Conservation (phyloP, 2,113 vertebrate species). For the Phalacrocorax brasilianus region DNA sequence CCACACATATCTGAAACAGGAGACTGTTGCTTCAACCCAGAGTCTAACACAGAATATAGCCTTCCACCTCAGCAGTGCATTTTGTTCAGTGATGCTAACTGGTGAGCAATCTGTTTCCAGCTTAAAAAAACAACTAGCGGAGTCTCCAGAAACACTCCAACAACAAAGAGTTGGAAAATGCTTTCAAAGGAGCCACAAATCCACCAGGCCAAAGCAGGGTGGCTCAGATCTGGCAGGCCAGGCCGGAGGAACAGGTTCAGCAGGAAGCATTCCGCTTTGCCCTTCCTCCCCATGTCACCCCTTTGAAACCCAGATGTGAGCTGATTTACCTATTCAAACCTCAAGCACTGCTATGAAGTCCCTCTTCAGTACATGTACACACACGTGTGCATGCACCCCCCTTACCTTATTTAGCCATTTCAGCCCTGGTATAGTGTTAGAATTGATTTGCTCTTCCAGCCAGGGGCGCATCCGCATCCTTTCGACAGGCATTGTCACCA, state of each 20-base stretch:
- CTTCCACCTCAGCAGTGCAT: neutral
- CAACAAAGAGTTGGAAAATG: conserved; percentile 23
- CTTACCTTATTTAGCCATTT: conserved; percentile 96
- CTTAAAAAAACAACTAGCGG: neutral
- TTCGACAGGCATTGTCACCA: conserved; percentile 92
- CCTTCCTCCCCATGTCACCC: neutral
- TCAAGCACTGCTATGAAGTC: neutral
- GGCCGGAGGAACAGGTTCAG: conserved; percentile 36
- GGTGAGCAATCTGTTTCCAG: neutral
- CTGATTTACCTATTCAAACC: neutral
- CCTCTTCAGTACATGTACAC: neutral
- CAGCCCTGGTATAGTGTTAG: conserved; percentile 89
- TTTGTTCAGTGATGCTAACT: neutral
- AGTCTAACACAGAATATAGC: neutral
- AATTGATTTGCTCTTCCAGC: conserved; percentile 97
- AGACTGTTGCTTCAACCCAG: neutral
- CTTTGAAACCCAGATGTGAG: conserved; percentile 19
- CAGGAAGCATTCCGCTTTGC: conserved; percentile 27
- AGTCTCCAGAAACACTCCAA: neutral
- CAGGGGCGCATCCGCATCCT: conserved; percentile 98
- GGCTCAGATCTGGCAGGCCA: neutral
- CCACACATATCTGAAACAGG: neutral
- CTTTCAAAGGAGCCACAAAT: conserved; percentile 38
- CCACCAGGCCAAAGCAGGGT: neutral
- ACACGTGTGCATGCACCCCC: fast-evolving